Conservation (phyloP, 2,888 invertebrate genomes). For the Protonemura montana region DNA sequence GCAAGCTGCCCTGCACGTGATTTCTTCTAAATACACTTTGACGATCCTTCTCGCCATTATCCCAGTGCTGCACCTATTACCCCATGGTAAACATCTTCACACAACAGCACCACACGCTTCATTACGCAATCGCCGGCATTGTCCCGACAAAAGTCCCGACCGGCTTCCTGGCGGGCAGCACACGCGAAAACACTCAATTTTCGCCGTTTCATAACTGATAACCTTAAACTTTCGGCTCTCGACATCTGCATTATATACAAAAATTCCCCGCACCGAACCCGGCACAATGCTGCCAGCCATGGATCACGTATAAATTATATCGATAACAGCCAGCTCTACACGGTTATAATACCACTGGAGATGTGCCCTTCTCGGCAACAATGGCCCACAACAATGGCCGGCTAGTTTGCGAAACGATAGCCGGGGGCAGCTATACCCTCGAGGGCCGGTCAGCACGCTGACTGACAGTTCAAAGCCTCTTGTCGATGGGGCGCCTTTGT, state of each 20-base stretch:
- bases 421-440: too few species aligned
- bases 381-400: neutral
- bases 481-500: neutral
- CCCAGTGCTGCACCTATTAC: too few species aligned
- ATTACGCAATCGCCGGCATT: neutral
- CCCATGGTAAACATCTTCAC: neutral
- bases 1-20: neutral
- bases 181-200: too few species aligned
- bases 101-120: neutral
- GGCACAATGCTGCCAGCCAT: neutral
- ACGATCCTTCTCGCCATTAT: too few species aligned
- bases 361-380: neutral
- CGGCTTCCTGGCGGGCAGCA: neutral
- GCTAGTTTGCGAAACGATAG: too few species aligned
- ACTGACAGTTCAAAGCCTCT: neutral
- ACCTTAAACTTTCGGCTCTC: neutral
- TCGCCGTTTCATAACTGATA: neutral
- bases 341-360: neutral
- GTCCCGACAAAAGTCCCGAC: neutral
- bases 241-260: neutral
- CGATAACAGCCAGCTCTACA: neutral
- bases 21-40: neutral
- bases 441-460: neutral
- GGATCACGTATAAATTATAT: neutral
- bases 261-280: neutral